phyloP scores from a whole-genome alignment of 1,140 invertebrate genomes.

The Pseudachorutes palmiensis region DNA sequence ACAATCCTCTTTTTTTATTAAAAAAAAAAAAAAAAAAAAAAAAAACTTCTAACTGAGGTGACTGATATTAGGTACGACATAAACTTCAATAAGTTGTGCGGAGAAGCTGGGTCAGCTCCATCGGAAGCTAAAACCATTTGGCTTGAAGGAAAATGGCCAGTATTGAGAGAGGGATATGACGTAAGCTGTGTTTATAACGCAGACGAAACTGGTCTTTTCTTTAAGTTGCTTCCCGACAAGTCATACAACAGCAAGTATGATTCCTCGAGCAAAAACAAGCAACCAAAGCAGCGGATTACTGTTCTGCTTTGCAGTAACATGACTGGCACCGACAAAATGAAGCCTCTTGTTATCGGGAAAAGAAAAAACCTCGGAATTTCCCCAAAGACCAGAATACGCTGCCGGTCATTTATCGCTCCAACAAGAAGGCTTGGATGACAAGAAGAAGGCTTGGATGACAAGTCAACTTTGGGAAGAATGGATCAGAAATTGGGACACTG shows the following conservation, averaged over 20 bases:
- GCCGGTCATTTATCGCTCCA: conserved; percentile 31
- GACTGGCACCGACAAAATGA: conserved; percentile 39
- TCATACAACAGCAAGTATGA: conserved; percentile 35
- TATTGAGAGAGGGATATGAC: conserved; percentile 10
- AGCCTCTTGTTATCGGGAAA: conserved; percentile 40
- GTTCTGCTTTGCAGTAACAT: conserved; percentile 41
- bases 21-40: too few relatives aligned
- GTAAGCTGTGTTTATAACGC: conserved; percentile 39
- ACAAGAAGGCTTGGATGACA: conserved; percentile 41
- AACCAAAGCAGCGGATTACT: conserved; percentile 40
- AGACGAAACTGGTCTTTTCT: conserved; percentile 42
- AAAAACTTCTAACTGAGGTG: too few relatives aligned
- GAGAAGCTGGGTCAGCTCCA: neutral
- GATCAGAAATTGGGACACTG: conserved; percentile 22
- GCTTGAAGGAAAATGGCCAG: conserved; percentile 17
- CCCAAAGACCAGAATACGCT: conserved; percentile 18
- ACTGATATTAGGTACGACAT: conserved; percentile 10
- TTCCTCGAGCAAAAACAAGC: conserved; percentile 35
- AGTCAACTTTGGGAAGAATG: conserved; percentile 20
- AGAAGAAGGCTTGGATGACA: conserved; percentile 41
- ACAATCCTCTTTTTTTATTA: too few relatives aligned
- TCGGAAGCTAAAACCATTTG: neutral
- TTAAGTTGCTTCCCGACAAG: conserved; percentile 36
- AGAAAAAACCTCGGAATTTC: conserved; percentile 33
- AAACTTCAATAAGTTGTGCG: neutral